A percentile compares a stretch with the other conserved stretches of the same genome.
Evolutionary conservation across 2,888 invertebrate species (phyloP).

Genomic region (Drosophila lutescens): DNA sequence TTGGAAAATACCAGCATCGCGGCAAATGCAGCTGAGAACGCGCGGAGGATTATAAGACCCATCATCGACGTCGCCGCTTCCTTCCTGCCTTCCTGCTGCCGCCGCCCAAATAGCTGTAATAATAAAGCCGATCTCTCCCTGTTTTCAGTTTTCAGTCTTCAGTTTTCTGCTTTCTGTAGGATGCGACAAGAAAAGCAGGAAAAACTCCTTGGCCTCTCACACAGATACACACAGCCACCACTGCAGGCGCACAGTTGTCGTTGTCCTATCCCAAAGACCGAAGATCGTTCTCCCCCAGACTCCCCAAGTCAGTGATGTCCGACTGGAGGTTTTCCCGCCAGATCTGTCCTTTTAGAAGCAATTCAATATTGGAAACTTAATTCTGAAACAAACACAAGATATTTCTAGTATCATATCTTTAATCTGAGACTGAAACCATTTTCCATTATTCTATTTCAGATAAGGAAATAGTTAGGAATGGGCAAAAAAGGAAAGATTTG

Average conservation of each 20-base stretch:
- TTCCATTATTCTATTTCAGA: too few species aligned
- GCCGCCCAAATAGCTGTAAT: slow-evolving; percentile 67
- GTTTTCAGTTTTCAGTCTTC: slow-evolving; percentile 4
- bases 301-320: slow-evolving; percentile 12
- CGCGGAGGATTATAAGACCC: slow-evolving; percentile 71
- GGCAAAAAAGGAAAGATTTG: too few species aligned
- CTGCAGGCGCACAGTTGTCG: slow-evolving; percentile 26
- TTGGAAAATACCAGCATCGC: slow-evolving; percentile 67
- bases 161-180: slow-evolving; percentile 54
- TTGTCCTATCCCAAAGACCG: slow-evolving; percentile 59
- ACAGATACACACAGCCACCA: slow-evolving; percentile 25
- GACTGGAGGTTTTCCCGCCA: slow-evolving; percentile 14
- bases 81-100: slow-evolving; percentile 62
- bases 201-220: slow-evolving; percentile 71
- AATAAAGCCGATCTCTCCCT: slow-evolving; percentile 56
- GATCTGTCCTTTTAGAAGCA: slow-evolving; percentile 2
- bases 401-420: too few species aligned
- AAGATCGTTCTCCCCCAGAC: slow-evolving; percentile 30
- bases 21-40: slow-evolving; percentile 23
- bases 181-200: slow-evolving; percentile 78
- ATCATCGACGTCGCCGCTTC: slow-evolving; percentile 59
- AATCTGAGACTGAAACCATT: too few species aligned
- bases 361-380: too few species aligned
- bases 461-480: too few species aligned
- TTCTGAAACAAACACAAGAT: too few species aligned